These are phyloP conservation scores for Drosophila affinis DNA, from an alignment of 2,888 invertebrate genomes.

Conservation along the genomic window DNA sequence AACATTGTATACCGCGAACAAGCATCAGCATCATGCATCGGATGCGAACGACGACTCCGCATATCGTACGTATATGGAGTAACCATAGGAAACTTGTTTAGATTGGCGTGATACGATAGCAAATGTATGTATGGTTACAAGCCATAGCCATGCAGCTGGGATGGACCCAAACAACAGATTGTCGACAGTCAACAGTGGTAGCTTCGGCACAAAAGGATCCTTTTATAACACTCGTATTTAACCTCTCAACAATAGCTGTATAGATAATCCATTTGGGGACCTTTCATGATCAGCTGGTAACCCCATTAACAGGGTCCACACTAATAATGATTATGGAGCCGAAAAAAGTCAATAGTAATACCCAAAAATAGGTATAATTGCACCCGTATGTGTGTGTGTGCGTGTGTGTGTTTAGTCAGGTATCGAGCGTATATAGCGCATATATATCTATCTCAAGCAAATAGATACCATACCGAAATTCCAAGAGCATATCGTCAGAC, in stretches of 20 bases:
- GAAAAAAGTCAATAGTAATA: constrained; percentile 19
- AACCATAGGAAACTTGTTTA: constrained; percentile 62
- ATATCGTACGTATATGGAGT: constrained; percentile 39
- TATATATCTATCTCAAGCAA: constrained; percentile 25
- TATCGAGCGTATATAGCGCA: constrained; percentile 20
- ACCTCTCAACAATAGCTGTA: neutral
- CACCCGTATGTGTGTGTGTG: constrained; percentile 11
- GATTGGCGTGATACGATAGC: constrained; percentile 46
- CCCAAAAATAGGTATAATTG: constrained; percentile 38
- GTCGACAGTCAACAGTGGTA: neutral
- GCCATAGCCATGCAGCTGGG: constrained; percentile 8
- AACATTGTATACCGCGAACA: constrained; percentile 7
- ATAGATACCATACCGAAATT: constrained; percentile 41
- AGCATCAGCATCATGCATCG: constrained; percentile 21
- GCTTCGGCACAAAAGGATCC: neutral
- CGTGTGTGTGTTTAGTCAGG: constrained; percentile 10
- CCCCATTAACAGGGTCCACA: constrained; percentile 7
- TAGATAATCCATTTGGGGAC: neutral
- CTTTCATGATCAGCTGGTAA: neutral
- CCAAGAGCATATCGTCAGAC: constrained; percentile 24
- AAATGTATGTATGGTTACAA: constrained; percentile 27
- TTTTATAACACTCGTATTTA: neutral
- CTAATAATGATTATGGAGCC: constrained; percentile 18
- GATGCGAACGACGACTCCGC: neutral
- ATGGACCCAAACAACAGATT: constrained; percentile 22